These are phyloP conservation scores for Mola mola DNA, from an alignment of 2,113 vertebrate genomes.

Conservation along the genomic window DNA sequence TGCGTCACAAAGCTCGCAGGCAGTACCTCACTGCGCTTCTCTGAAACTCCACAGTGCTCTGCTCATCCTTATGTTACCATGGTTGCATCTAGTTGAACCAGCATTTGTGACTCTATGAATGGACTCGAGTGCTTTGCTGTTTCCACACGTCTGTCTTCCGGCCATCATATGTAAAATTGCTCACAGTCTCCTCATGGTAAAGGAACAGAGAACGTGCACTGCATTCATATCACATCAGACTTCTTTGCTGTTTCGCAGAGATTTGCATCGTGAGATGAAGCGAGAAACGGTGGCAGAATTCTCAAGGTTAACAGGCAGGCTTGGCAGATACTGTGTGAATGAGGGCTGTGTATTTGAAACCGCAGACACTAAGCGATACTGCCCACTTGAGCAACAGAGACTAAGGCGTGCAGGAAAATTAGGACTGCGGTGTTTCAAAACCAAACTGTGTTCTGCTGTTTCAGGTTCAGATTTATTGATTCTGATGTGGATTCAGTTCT, in stretches of 20 bases:
- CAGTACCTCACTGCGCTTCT: slow-evolving; percentile 63
- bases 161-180: slow-evolving; percentile 20
- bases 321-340: too few species aligned
- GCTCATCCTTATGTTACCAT: slow-evolving; percentile 73
- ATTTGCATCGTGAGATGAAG: background rate
- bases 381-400: background rate
- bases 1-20: slow-evolving; percentile 72
- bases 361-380: background rate
- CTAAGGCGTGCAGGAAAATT: background rate
- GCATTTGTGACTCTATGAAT: slow-evolving; percentile 69
- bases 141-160: too few species aligned
- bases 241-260: background rate
- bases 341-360: too few species aligned
- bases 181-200: background rate
- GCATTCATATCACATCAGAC: too few species aligned
- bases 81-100: slow-evolving; percentile 70
- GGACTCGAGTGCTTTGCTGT: slow-evolving; percentile 56
- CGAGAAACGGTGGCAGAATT: background rate
- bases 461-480: slow-evolving; percentile 10
- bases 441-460: background rate
- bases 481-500: too few species aligned
- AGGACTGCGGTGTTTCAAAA: background rate
- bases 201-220: too few species aligned
- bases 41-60: slow-evolving; percentile 65
- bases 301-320: background rate